These are phyloP conservation scores for Ophiothrix spiculata DNA, from an alignment of 35 echinoderm and acorn worm species.

Conservation along the genomic window DNA sequence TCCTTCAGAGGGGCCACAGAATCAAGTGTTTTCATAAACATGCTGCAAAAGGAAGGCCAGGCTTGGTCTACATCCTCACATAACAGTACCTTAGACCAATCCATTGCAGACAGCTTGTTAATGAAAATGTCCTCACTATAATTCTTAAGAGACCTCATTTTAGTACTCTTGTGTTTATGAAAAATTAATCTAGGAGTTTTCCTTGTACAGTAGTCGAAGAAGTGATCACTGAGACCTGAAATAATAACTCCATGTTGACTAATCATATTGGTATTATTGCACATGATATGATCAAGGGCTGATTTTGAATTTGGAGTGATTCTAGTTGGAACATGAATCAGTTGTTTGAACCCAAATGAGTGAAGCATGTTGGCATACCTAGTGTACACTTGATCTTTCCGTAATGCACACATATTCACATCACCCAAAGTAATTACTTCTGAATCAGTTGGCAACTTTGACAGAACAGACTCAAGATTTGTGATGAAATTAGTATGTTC, in stretches of 20 bases:
- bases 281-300: neutral
- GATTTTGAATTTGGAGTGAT: neutral
- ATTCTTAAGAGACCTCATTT: too few species aligned
- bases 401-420: neutral
- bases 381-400: neutral
- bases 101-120: too few species aligned
- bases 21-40: too few species aligned
- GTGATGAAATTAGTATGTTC: neutral
- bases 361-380: neutral
- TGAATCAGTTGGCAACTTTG: neutral
- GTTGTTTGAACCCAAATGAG: neutral
- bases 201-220: too few species aligned
- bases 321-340: neutral
- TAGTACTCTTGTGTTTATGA: too few species aligned
- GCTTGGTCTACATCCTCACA: too few species aligned
- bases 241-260: neutral
- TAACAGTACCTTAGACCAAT: too few species aligned
- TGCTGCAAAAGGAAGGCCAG: too few species aligned
- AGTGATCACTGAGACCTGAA: too few species aligned
- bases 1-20: too few species aligned
- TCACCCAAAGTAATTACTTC: neutral
- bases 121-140: too few species aligned
- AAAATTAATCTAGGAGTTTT: too few species aligned
- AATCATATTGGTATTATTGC: neutral
- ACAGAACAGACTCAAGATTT: neutral